Base-by-base conservation (phyloP, 2,113 vertebrate genomes). In the Chaetodon auriga region DNA sequence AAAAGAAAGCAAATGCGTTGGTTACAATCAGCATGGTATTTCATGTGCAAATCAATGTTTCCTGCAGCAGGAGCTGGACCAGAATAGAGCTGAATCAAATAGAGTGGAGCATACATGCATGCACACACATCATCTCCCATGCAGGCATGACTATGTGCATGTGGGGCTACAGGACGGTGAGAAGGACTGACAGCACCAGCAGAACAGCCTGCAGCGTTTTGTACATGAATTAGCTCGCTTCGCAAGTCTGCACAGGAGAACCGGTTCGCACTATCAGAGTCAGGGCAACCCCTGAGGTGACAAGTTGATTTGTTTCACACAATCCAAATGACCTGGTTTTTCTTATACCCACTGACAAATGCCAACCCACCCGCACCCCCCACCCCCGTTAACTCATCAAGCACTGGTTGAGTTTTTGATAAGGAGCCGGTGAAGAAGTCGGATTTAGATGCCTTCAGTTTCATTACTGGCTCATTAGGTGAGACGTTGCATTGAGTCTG, bases 301-400 rank as follows among this genome's bases (percentile, higher is more conserved):
- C 90, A 77, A 72, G n/a, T 69, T 91, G 88, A 90, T 90, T 89
- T 90, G 88, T 82, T 90, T 90, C 82, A 82, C 76, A 85, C 75
- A 81, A 81, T 64, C 70, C 21, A 65, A 91, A 81, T 90, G 84
- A 82, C 88, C 82, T 74, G 73, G 8, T 83, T 80, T 77, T 46
- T 49, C 54, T 63, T 62, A 60, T 11, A 68, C 5, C 2, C 57
- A 16, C 68, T 25, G 48, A 65, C 48, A 36, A 78, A 83, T 15
- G 49, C 53, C 6, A 10, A 48, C 60, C 15, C 46, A n/a, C n/a
- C 2, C 19, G 15, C 6, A 36, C 38, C 6, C 7, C 2, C n/a
- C 2, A 13, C 15, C 6, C 25, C 38, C 4, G 4, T 69, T 65
- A n/a, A 75, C 23, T 30, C 57, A 2, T 73, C 15, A 21, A 58